Evolutionary conservation across 1,140 invertebrate species (phyloP), one percentile per base, ranked within the genome.

Genomic region (Drosophila sproati): DNA sequence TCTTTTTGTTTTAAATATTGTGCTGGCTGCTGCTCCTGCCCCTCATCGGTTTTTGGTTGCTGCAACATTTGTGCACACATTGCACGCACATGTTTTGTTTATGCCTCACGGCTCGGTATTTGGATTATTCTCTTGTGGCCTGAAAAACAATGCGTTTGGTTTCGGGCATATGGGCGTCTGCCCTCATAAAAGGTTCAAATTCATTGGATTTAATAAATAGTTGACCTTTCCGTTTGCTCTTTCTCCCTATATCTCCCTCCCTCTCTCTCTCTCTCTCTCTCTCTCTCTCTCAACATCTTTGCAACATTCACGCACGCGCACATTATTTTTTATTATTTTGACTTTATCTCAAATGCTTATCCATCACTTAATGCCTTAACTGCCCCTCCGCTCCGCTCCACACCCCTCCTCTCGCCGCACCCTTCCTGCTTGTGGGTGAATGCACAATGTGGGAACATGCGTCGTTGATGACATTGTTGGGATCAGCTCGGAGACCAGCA

Each of bases 291-390:
- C 8, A 32, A 8, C 28, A n/a, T 64, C 60, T 50, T 28, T 57
- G 28, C 59, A 37, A 51, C 47, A 70, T 54, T 43, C 51, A 66
- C 62, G 69, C 69, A 74, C 72, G 72, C 72, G 72, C 66, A 64
- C 76, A 82, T 79, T 69, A 78, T 85, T 77, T 83, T 83, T 83
- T 80, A 83, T 86, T 85, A 80, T 85, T 85, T 85, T 85, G 81
- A 85, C 81, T 85, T 70, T 74, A 85, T 85, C 66, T 62, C 57
- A 64, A 62, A 78, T 78, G 77, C 77, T 83, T 70, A 83, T 83
- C 77, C 73, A 67, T 48, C 72, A 70, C 54, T 75, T 78, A 78
- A 78, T 57, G 59, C 63, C 20, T 20, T 20, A 10, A 34, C 39
- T 47, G n/a, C 34, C 60, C 48, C 47, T 29, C 10, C 0, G 39